Evolutionary conservation across 30 jellyfish, hydroid and myxozoan genomes (phyloP).

Genomic region (Pseudorhiza aurosa): DNA sequence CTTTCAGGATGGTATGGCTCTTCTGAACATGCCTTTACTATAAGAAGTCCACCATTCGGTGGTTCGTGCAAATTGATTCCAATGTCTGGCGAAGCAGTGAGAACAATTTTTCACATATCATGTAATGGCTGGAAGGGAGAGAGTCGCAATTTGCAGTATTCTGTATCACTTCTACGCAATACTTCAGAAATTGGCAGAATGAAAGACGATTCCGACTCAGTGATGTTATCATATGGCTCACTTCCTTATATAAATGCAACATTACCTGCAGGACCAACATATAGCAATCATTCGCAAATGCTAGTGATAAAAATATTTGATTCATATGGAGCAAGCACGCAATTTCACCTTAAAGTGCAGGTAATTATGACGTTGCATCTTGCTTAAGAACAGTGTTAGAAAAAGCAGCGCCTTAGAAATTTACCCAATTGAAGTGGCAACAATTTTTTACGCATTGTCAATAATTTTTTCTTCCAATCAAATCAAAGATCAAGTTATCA

Average conservation of each 20-base stretch:
- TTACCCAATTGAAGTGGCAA: no score
- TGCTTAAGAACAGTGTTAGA: no score
- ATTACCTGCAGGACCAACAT: constrained; percentile 14
- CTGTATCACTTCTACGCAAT: constrained; percentile 2
- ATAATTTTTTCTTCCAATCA: no score
- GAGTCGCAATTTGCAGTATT: constrained; percentile 1
- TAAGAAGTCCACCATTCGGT: constrained; percentile 33
- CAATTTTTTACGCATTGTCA: no score
- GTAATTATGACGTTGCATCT: neutral
- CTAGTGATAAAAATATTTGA: constrained; percentile 21
- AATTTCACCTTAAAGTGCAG: constrained; percentile 4
- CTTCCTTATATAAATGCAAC: neutral
- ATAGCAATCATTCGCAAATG: neutral
- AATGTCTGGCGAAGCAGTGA: constrained; percentile 19
- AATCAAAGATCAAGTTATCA: no score
- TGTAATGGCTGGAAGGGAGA: constrained; percentile 32
- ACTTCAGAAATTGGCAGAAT: neutral
- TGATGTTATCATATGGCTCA: constrained; percentile 23
- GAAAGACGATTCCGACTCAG: neutral
- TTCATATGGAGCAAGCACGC: constrained; percentile 35
- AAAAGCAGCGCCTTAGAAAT: no score
- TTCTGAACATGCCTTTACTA: constrained; percentile 20
- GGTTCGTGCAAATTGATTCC: constrained; percentile 33
- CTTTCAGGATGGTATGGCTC: constrained; percentile 1
- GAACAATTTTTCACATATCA: constrained; percentile 2